Base-by-base conservation (phyloP, 2,797 vertebrate genomes). In the Sebastes matsubarae region DNA sequence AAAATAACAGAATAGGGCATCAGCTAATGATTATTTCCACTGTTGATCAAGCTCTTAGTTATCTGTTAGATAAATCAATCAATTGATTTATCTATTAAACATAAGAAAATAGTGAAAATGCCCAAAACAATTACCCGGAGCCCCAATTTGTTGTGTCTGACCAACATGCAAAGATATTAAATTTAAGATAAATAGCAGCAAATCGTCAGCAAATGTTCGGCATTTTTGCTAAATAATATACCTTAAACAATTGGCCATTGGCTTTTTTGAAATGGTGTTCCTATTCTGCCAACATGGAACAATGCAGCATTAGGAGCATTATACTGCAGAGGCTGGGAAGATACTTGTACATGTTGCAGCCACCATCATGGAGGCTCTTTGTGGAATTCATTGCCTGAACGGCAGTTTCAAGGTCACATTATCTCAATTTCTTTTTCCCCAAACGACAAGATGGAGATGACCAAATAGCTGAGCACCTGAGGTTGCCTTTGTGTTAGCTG, bases 361-460 rank as follows among this genome's bases (percentile, higher is more conserved):
- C 58, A 22, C 22, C 27, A 25, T 20, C 30, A 18, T 3, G 22
- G 20, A 18, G 52, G 24, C 20, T 57, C 12, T 5, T 9, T 4
- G 25, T 66, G 54, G 25, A 38, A 32, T n/a, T 34, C 8, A 25
- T 20, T 20, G 27, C 6, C n/a, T 24, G 6, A n/a, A 24, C 50
- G 16, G 3, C n/a, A n/a, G 52, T 61, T 72, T 52, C 55, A 63
- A 77, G 52, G 63, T 72, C 25, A 54, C 50, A 34, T 30, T 72
- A 2, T 36, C 32, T 61, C 2, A 13, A 30, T 18, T 7, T 8
- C 8, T 4, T 10, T 9, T 16, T 1, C 4, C 25, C 9, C 16
- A 38, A 46, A 69, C 1, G 58, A 24, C 13, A 1, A 24, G 30
- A 25, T 2, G 22, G 2, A 27, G 65, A 29, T 20, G 42, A 50